Evolutionary conservation across 2,888 invertebrate species (phyloP).

Genomic region (Ochropleura leucogaster): DNA sequence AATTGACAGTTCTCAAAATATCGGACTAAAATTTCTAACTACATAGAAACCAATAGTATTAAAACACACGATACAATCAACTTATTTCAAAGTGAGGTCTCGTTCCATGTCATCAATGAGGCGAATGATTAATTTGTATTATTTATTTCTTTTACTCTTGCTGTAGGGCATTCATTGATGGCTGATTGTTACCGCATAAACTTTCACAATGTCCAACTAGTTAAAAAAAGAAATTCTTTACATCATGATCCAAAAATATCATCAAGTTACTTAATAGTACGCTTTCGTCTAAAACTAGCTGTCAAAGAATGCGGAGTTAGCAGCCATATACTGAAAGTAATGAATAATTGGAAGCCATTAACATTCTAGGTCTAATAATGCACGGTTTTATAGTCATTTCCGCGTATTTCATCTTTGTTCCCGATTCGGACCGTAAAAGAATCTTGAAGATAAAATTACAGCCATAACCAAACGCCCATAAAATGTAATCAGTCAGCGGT

Average conservation of each 20-base stretch:
- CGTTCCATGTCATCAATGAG: conserved; percentile 41
- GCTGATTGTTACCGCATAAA: conserved; percentile 43
- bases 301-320: conserved; percentile 23
- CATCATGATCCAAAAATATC: conserved; percentile 14
- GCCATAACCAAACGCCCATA: conserved; percentile 47
- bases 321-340: conserved; percentile 30
- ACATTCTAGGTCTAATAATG: conserved; percentile 61
- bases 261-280: conserved; percentile 41
- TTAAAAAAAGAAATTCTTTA: conserved; percentile 35
- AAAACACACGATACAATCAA: conserved; percentile 2
- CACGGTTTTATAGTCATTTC: conserved; percentile 54
- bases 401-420: conserved; percentile 64
- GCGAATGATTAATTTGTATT: conserved; percentile 48
- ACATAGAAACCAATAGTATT: conserved; percentile 17
- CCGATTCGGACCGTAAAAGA: conserved; percentile 60
- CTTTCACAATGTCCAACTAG: conserved; percentile 53
- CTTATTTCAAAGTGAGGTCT: conserved; percentile 6
- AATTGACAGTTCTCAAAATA: neutral
- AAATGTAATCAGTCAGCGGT: conserved; percentile 56
- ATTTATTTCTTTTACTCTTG: conserved; percentile 39
- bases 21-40: neutral
- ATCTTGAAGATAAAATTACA: conserved; percentile 58
- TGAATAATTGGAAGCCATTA: conserved; percentile 50
- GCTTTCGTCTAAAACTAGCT: conserved; percentile 26
- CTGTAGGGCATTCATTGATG: conserved; percentile 52